Evolutionary conservation across 2,113 vertebrate species (phyloP).

Genomic region (Tretioscincus oriximinensis): DNA sequence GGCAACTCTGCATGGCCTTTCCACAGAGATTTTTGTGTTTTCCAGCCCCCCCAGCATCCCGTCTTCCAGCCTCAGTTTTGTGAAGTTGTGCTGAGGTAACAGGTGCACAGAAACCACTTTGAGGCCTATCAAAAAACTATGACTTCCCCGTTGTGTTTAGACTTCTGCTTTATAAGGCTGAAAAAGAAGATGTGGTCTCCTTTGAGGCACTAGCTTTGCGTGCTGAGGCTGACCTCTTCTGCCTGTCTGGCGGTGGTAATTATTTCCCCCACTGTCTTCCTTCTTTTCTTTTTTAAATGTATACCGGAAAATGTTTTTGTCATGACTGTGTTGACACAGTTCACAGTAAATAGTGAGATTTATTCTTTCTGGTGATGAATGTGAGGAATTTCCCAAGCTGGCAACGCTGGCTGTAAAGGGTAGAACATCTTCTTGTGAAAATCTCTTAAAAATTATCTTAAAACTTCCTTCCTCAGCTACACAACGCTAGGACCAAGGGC

Average conservation of each 20-base stretch:
- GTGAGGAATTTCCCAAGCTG: constrained; percentile 1
- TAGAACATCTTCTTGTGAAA: background rate
- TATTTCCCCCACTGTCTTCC: background rate
- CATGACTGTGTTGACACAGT: constrained; percentile 17
- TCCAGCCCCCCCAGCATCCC: constrained; percentile 28
- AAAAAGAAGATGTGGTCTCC: constrained; percentile 64
- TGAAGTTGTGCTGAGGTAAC: constrained; percentile 27
- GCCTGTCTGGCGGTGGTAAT: constrained; percentile 64
- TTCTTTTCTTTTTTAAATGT: background rate
- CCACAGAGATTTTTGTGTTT: background rate
- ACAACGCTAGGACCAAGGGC: no score
- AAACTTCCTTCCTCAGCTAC: no score
- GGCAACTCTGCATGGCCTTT: background rate
- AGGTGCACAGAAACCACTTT: constrained; percentile 70
- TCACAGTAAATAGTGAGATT: constrained; percentile 1
- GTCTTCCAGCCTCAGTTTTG: constrained; percentile 62
- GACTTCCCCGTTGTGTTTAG: constrained; percentile 80
- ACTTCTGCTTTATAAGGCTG: constrained; percentile 82
- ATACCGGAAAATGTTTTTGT: constrained; percentile 41
- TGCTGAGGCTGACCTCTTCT: constrained; percentile 69
- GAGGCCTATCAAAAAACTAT: constrained; percentile 78
- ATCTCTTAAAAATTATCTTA: background rate
- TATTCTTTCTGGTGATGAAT: background rate
- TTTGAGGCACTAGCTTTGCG: constrained; percentile 71
- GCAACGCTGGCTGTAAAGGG: background rate